Conservation (phyloP, 2,797 vertebrate genomes). For the Helicolenus hilgendorfi region DNA sequence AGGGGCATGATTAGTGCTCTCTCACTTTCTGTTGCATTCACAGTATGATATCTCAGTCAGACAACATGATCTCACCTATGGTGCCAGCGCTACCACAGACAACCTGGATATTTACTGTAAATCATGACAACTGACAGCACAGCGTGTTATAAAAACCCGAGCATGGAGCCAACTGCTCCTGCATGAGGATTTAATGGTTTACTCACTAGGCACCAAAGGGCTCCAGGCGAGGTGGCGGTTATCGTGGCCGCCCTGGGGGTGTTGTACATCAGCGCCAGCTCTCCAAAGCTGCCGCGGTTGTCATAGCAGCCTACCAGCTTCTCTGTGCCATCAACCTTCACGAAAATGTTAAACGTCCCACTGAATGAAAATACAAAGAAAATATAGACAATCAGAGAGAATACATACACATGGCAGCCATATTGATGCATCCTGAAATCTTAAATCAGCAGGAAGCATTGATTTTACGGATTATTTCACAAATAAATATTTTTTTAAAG, state of each 20-base stretch:
- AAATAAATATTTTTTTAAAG: neutral
- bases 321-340: slow-evolving; percentile 93
- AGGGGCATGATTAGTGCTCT: neutral
- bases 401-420: neutral
- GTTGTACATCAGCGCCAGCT: slow-evolving; percentile 99
- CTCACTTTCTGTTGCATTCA: neutral
- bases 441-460: neutral
- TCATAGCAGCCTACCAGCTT: slow-evolving; percentile 96
- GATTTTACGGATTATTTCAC: neutral
- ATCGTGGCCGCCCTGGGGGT: slow-evolving; percentile 98
- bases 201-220: slow-evolving; percentile 99
- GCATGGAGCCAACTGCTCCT: slow-evolving; percentile 46
- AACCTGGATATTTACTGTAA: slow-evolving; percentile 44
- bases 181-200: slow-evolving; percentile 45
- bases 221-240: slow-evolving; percentile 96
- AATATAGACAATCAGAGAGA: neutral
- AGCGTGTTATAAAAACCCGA: slow-evolving; percentile 42
- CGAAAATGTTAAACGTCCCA: slow-evolving; percentile 95
- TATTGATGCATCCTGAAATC: neutral
- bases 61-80: neutral
- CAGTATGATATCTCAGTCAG: neutral
- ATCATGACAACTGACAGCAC: slow-evolving; percentile 46
- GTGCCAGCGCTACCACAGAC: slow-evolving; percentile 3
- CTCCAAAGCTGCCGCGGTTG: slow-evolving; percentile 98
- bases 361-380: slow-evolving; percentile 80